Evolutionary conservation across 2,113 vertebrate species (phyloP).

Genomic region (Otocyon megalotis): DNA sequence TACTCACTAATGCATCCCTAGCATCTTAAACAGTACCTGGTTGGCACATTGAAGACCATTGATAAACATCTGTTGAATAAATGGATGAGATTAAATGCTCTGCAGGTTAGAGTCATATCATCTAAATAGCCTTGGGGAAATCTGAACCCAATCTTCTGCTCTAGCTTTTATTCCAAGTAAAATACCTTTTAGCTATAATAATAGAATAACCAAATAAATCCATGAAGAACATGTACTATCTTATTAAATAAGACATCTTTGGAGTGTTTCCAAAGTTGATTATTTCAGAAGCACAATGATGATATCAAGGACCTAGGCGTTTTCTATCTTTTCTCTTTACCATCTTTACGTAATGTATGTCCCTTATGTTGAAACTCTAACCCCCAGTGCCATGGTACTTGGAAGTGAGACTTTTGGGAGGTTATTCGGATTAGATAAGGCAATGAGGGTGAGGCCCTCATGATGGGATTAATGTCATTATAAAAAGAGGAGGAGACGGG

Average conservation of each 20-base stretch:
- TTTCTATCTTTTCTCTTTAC: neutral
- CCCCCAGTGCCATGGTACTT: neutral
- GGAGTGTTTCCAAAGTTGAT: neutral
- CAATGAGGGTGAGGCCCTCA: neutral
- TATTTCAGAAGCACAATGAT: neutral
- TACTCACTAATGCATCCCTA: neutral
- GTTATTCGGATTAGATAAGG: neutral
- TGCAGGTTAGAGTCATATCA: neutral
- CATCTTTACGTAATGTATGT: neutral
- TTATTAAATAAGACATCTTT: neutral
- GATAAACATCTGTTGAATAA: neutral
- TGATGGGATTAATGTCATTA: neutral
- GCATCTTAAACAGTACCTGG: neutral
- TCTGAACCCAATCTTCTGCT: neutral
- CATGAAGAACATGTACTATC: neutral
- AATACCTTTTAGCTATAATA: neutral
- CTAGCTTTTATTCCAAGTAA: neutral
- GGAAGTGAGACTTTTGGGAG: neutral
- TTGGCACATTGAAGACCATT: neutral
- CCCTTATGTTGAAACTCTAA: neutral
- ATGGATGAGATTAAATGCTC: neutral
- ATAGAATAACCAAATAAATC: neutral
- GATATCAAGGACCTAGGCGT: neutral
- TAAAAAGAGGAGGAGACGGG: neutral
- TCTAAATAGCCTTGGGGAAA: neutral